Percentiles rank a stretch among this genome's conserved stretches.
Evolutionary conservation across 1,140 invertebrate species (phyloP).

Genomic region (Schlechtendalia chinensis): DNA sequence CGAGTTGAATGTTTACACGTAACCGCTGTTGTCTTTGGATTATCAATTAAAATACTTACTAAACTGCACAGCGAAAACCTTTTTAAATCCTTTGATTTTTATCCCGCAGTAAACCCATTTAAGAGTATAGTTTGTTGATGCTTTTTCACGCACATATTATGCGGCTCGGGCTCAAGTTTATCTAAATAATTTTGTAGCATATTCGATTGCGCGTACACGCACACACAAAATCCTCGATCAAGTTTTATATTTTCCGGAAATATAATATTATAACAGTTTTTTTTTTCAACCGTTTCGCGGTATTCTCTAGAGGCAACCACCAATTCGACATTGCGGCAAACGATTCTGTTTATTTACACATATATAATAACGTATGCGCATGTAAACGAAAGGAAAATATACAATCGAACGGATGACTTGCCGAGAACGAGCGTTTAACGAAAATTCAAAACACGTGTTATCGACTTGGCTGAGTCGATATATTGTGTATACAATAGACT

Average conservation of each 20-base stretch:
- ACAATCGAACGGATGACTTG: constrained; percentile 19
- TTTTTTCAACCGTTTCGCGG: not conserved
- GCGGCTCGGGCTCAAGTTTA: not conserved
- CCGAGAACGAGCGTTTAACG: not conserved
- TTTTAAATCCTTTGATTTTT: not conserved
- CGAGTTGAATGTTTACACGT: not conserved
- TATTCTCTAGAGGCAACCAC: not conserved
- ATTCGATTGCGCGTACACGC: not conserved
- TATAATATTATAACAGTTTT: constrained; percentile 30
- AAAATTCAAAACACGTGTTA: constrained; percentile 3
- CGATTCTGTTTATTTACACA: not conserved
- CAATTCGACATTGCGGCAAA: not conserved
- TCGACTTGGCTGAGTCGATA: too few species aligned
- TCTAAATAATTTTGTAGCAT: not conserved
- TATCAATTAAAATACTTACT: not conserved
- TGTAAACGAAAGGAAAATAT: not conserved
- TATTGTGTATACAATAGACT: not conserved
- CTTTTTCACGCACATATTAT: not conserved
- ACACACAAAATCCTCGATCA: not conserved
- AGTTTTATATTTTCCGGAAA: not conserved
- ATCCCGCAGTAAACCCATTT: not conserved
- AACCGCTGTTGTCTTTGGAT: not conserved
- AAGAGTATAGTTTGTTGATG: not conserved
- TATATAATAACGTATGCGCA: not conserved
- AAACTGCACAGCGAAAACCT: not conserved